Conservation (phyloP, 2,888 invertebrate species). For the Drosophila quinaria region DNA sequence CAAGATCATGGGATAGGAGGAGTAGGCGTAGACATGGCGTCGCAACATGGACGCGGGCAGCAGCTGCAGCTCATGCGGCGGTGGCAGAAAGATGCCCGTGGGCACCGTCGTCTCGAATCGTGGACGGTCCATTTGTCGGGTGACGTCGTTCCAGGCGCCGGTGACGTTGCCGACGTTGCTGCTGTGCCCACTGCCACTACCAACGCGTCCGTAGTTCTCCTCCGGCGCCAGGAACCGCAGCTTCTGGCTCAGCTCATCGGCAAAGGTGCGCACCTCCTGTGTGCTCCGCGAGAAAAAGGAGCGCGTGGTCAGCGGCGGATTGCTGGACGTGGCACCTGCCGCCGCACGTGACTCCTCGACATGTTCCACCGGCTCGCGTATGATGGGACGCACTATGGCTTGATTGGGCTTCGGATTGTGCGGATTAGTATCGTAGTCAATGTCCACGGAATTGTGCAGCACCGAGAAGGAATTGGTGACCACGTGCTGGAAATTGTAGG, state of each 20-base stretch:
- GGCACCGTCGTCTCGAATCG: slow-evolving; percentile 94
- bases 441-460: slow-evolving; percentile 65
- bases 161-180: slow-evolving; percentile 27
- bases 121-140: slow-evolving; percentile 85
- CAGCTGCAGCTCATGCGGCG: slow-evolving; percentile 88
- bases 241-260: slow-evolving; percentile 90
- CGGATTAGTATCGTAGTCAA: slow-evolving; percentile 49
- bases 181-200: slow-evolving; percentile 49
- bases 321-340: slow-evolving; percentile 41
- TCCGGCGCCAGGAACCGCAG: slow-evolving; percentile 89
- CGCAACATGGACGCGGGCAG: slow-evolving; percentile 74
- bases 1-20: slow-evolving; percentile 87
- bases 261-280: slow-evolving; percentile 87
- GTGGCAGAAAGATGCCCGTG: slow-evolving; percentile 91
- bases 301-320: slow-evolving; percentile 85
- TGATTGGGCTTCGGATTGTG: slow-evolving; percentile 86
- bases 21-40: slow-evolving; percentile 88
- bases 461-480: slow-evolving; percentile 75
- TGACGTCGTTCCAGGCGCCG: slow-evolving; percentile 52
- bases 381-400: slow-evolving; percentile 87
- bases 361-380: slow-evolving; percentile 78
- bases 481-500: slow-evolving; percentile 70
- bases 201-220: slow-evolving; percentile 84
- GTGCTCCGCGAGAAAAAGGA: slow-evolving; percentile 73
- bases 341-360: slow-evolving; percentile 37